Evolutionary conservation across 2,797 vertebrate genomes (phyloP).

Genomic region (Hyperoplus lanceolatus): DNA sequence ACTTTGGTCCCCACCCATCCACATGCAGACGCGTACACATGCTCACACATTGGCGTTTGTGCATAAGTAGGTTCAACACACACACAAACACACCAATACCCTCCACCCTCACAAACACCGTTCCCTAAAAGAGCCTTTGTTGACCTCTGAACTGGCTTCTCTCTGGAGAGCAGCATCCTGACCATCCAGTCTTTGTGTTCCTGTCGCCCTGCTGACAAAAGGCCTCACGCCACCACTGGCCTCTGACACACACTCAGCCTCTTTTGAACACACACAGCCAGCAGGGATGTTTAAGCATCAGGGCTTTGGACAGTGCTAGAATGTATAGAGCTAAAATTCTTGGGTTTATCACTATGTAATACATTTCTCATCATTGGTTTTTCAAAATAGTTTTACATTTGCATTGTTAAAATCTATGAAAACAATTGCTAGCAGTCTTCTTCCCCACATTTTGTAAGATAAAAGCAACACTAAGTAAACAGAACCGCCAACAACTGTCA

Average conservation of each 20-base stretch:
- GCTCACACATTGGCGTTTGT: slow-evolving; percentile 58
- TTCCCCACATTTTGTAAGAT: no score
- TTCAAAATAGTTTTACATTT: background rate
- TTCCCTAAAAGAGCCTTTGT: slow-evolving; percentile 64
- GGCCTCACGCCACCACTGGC: slow-evolving; percentile 62
- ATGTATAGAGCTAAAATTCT: no score
- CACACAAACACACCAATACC: slow-evolving; percentile 38
- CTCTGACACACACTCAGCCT: slow-evolving; percentile 59
- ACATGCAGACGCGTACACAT: slow-evolving; percentile 51
- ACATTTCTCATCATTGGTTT: background rate
- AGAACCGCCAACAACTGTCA: background rate
- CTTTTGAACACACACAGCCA: slow-evolving; percentile 57
- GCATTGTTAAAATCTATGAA: no score
- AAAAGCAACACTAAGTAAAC: no score
- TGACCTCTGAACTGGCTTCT: slow-evolving; percentile 79
- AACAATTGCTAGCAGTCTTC: no score
- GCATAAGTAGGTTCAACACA: slow-evolving; percentile 50
- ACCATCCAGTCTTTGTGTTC: slow-evolving; percentile 71
- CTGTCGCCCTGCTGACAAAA: slow-evolving; percentile 62
- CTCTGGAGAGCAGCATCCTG: slow-evolving; percentile 73
- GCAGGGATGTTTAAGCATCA: slow-evolving; percentile 35
- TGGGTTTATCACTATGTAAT: background rate
- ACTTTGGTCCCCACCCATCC: slow-evolving; percentile 48
- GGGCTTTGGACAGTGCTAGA: slow-evolving; percentile 6
- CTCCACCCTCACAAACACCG: slow-evolving; percentile 35